phyloP scores from a whole-genome alignment of 23 tunicate species.

The Styela clava region DNA sequence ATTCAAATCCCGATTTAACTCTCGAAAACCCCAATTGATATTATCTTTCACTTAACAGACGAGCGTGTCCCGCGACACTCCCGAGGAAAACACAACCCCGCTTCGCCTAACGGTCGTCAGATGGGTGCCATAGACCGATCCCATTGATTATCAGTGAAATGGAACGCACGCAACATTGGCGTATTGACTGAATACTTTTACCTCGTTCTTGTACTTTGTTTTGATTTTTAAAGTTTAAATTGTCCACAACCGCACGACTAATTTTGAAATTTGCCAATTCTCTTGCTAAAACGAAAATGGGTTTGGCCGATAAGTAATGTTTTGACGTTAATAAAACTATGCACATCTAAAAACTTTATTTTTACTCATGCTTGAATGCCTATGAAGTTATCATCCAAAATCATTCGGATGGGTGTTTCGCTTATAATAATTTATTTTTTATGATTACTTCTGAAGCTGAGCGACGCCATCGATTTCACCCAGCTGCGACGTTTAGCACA shows the following conservation, averaged over 20 bases:
- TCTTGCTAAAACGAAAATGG: too few relatives aligned
- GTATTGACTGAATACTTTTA: background rate
- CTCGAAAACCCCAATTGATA: background rate
- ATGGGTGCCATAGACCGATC: background rate
- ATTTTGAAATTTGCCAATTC: too few relatives aligned
- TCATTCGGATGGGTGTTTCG: too few relatives aligned
- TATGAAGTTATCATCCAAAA: too few relatives aligned
- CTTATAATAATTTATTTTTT: too few relatives aligned
- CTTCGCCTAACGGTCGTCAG: background rate
- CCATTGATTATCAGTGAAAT: background rate
- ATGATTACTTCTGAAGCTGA: too few relatives aligned
- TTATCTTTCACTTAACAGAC: background rate
- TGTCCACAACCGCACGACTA: too few relatives aligned
- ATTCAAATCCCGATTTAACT: background rate
- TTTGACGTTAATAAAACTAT: too few relatives aligned
- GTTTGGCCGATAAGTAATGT: too few relatives aligned
- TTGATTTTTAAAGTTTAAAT: background rate
- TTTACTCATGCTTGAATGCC: too few relatives aligned
- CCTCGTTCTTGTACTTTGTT: background rate
- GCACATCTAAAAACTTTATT: too few relatives aligned
- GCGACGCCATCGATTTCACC: background rate
- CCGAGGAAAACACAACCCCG: background rate
- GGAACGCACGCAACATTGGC: background rate
- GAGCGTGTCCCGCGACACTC: constrained; percentile 1
- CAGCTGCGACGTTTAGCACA: background rate